phyloP scores from a whole-genome alignment of 2,797 vertebrate species.

The Poecilia picta region DNA sequence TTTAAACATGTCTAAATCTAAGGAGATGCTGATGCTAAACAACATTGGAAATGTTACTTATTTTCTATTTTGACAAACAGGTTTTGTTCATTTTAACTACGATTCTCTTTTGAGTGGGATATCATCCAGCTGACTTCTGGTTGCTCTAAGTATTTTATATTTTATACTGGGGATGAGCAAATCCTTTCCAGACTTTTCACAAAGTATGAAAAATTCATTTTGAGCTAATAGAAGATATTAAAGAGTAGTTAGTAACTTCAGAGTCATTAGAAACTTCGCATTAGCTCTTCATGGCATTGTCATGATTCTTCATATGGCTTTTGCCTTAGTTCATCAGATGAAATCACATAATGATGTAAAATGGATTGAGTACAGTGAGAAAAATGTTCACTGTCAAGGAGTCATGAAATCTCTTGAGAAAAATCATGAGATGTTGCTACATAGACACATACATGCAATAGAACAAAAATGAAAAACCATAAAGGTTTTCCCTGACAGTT shows the following conservation, averaged over 20 bases:
- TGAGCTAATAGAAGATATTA: background rate
- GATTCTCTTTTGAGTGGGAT: background rate
- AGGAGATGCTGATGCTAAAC: background rate
- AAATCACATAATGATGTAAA: background rate
- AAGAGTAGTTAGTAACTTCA: background rate
- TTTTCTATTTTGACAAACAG: background rate
- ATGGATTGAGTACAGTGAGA: background rate
- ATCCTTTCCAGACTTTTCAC: background rate
- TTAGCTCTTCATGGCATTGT: background rate
- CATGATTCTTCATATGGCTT: background rate
- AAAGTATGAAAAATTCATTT: background rate
- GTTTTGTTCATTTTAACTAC: background rate
- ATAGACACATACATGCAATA: background rate
- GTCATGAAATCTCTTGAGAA: background rate
- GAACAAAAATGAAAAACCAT: background rate
- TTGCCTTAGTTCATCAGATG: background rate
- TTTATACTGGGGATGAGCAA: background rate
- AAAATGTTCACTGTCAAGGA: background rate
- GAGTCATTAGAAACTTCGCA: background rate
- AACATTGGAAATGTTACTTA: background rate
- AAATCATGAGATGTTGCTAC: background rate
- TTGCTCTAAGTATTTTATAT: background rate
- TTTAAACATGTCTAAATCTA: background rate
- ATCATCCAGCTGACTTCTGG: background rate
- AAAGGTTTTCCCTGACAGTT: background rate